Conservation (phyloP, 2,113 vertebrate genomes). For the Anarrhichthys ocellatus region DNA sequence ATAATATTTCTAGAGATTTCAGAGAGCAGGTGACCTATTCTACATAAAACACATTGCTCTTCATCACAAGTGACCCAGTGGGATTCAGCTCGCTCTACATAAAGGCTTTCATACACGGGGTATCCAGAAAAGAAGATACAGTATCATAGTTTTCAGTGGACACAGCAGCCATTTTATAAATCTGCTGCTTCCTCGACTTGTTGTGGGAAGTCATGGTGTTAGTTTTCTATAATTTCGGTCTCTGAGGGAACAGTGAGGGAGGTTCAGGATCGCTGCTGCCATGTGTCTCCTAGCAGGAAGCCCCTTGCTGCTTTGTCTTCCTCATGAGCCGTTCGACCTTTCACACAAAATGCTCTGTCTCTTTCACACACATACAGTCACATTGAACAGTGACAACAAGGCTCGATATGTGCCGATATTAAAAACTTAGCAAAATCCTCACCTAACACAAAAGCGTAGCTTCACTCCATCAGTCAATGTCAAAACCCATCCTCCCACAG, state of each 20-base stretch:
- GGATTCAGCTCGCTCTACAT: not conserved
- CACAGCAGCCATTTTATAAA: conserved; percentile 41
- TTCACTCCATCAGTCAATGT: not conserved
- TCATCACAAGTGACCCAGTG: not conserved
- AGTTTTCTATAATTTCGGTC: conserved; percentile 1
- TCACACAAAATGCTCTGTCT: not conserved
- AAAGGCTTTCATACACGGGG: not conserved
- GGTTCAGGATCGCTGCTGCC: not conserved
- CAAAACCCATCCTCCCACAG: not conserved
- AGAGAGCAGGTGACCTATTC: not conserved
- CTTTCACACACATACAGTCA: not conserved
- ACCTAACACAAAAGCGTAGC: not conserved
- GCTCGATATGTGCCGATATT: not conserved
- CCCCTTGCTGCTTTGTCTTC: conserved; percentile 2
- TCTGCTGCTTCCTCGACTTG: not conserved
- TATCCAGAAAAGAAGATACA: conserved; percentile 2
- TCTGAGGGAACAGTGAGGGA: not conserved
- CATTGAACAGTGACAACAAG: not conserved
- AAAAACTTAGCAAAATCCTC: not conserved
- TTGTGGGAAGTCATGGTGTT: not conserved
- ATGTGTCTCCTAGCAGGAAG: conserved; percentile 12
- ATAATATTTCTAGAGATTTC: not conserved
- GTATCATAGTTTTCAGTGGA: conserved; percentile 1
- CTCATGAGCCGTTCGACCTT: conserved; percentile 37
- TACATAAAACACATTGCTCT: not conserved